These are phyloP conservation scores for Strigamia transsilvanica DNA, from an alignment of 2,888 invertebrate species.

Conservation along the genomic window DNA sequence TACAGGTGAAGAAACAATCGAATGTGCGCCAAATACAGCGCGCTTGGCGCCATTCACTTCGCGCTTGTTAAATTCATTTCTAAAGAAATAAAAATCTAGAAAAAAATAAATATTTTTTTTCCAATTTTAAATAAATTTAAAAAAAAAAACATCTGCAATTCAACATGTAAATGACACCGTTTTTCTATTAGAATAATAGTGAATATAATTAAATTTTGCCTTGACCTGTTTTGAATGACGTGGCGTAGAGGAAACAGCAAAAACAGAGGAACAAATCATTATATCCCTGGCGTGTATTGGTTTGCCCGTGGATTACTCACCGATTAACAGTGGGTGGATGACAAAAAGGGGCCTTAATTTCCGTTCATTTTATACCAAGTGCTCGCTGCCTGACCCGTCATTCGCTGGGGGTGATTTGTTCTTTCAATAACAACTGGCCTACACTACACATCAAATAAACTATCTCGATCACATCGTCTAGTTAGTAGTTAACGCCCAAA, in stretches of 20 bases:
- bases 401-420: background rate
- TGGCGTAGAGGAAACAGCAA: conserved; percentile 44
- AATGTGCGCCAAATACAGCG: background rate
- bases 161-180: conserved; percentile 1
- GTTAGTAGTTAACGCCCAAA: background rate
- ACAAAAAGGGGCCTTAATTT: background rate
- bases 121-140: background rate
- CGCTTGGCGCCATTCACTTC: no score
- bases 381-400: background rate
- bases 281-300: conserved; percentile 40
- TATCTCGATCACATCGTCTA: background rate
- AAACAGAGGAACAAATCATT: conserved; percentile 32
- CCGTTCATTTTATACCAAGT: background rate
- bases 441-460: background rate
- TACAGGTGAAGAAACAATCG: background rate
- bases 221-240: conserved; percentile 27
- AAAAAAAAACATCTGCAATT: background rate
- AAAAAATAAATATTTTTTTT: background rate
- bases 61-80: no score
- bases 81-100: background rate
- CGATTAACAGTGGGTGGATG: conserved; percentile 22
- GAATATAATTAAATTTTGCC: conserved; percentile 45
- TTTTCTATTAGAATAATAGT: conserved; percentile 17
- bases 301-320: conserved; percentile 45
- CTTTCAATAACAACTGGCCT: background rate